Evolutionary conservation across 2,888 invertebrate genomes (phyloP).

Genomic region (Pollenia griseotomentosa): DNA sequence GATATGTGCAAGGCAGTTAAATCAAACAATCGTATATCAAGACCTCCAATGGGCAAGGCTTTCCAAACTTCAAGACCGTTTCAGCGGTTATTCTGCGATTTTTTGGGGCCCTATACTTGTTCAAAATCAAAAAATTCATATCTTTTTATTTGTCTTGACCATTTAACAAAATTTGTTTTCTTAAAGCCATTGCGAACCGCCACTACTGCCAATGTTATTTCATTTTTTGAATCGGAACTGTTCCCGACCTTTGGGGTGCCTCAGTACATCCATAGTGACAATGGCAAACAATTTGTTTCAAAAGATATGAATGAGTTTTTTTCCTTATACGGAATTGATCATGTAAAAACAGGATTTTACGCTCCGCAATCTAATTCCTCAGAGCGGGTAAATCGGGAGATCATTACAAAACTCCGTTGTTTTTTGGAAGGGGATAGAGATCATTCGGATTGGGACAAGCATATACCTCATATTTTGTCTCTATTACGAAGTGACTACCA

Average conservation of each 20-base stretch:
- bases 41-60: not conserved
- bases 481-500: not conserved
- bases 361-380: too few species aligned
- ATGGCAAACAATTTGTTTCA: too few species aligned
- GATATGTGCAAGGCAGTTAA: not conserved
- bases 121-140: not conserved
- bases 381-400: not conserved
- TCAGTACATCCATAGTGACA: not conserved
- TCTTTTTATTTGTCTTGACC: not conserved
- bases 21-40: not conserved
- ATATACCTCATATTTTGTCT: too few species aligned
- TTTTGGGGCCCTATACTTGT: not conserved
- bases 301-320: too few species aligned
- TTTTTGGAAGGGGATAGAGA: too few species aligned
- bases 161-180: constrained; percentile 10
- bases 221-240: not conserved
- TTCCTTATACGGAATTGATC: too few species aligned
- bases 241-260: not conserved
- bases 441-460: too few species aligned
- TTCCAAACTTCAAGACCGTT: not conserved
- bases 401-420: too few species aligned
- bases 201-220: not conserved
- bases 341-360: too few species aligned
- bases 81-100: not conserved
- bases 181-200: not conserved